These are phyloP conservation scores for Clarias macrocephalus DNA, from an alignment of 2,113 vertebrate genomes.

Conservation along the genomic window DNA sequence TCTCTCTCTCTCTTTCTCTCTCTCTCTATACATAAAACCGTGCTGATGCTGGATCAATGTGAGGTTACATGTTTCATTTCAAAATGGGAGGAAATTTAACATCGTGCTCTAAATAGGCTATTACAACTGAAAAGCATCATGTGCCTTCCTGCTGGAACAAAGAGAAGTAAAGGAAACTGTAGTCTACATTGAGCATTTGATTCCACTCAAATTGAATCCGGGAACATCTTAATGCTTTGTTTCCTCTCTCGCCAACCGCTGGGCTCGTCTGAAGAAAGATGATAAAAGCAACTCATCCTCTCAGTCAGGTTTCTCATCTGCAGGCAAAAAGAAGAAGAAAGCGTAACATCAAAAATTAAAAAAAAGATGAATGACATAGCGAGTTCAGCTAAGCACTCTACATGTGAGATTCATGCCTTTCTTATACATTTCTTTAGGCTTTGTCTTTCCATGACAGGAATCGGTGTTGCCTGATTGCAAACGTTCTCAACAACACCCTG, in stretches of 20 bases:
- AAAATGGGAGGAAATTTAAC: conserved; percentile 31
- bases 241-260: conserved; percentile 8
- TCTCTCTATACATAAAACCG: neutral
- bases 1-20: no score
- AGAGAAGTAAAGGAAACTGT: conserved; percentile 24
- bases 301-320: conserved; percentile 15
- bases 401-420: neutral
- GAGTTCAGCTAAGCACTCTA: neutral
- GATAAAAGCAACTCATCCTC: conserved; percentile 25
- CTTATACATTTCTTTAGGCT: neutral
- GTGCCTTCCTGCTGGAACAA: conserved; percentile 29
- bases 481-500: neutral
- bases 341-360: neutral
- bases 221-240: conserved; percentile 23
- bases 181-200: conserved; percentile 28
- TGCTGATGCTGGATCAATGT: conserved; percentile 34
- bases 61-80: conserved; percentile 33
- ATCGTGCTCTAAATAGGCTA: conserved; percentile 31
- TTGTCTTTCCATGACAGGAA: neutral
- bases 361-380: conserved; percentile 16
- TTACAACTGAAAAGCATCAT: conserved; percentile 37
- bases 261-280: conserved; percentile 21
- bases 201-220: conserved; percentile 1
- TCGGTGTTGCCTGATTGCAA: neutral
- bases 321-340: conserved; percentile 3